Percentiles rank a stretch among this genome's conserved stretches.
These are phyloP conservation scores for Lasioglossum baleicum DNA, from an alignment of 1,140 invertebrate genomes.

Conservation along the genomic window DNA sequence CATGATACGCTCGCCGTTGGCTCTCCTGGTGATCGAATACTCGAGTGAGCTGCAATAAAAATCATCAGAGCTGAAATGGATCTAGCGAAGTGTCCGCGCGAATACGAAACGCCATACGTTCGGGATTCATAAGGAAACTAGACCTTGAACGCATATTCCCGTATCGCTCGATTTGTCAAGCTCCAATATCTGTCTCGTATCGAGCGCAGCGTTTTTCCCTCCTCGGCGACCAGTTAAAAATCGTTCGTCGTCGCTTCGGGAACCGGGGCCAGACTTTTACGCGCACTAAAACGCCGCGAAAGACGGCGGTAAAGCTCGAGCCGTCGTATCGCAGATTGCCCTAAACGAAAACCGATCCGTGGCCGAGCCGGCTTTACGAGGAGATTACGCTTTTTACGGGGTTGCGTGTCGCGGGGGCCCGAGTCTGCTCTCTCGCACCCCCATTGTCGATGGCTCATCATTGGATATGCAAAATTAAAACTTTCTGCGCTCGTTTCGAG, in stretches of 20 bases:
- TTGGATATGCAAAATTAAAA: no score
- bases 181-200: background rate
- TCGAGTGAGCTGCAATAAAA: background rate
- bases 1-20: no score
- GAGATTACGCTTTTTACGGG: conserved; percentile 15
- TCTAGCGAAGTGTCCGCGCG: no score
- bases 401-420: background rate
- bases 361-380: conserved; percentile 16
- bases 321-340: conserved; percentile 10
- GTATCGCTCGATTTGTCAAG: background rate
- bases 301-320: background rate
- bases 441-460: conserved; percentile 31
- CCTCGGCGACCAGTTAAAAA: background rate
- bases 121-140: background rate
- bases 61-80: background rate
- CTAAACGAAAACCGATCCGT: conserved; percentile 7
- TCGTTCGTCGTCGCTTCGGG: background rate
- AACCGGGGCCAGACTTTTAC: background rate
- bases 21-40: no score
- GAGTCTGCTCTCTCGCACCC: background rate
- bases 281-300: background rate
- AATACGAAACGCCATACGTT: no score
- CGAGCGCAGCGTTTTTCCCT: background rate
- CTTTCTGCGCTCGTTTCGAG: no score
- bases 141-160: background rate